Evolutionary conservation across 2,888 invertebrate species (phyloP), one percentile per base, ranked within the genome.

Genomic region (Hypsopygia costalis): DNA sequence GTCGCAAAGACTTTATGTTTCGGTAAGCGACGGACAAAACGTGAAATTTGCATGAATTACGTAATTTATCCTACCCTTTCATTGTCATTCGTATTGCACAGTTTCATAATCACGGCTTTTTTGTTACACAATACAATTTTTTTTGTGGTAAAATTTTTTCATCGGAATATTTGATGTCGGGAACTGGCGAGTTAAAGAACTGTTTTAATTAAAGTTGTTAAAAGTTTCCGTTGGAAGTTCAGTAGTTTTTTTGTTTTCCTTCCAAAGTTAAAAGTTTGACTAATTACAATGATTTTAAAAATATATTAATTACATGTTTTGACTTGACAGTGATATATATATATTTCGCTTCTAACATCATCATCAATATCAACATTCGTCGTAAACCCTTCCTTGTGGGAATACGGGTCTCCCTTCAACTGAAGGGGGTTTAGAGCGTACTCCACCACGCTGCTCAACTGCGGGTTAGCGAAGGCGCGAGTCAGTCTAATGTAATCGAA

Each of bases 41-140:
- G 61, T 52, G 40, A 59, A 72, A 74, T 77, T 78, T 75, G 63
- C 76, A 75, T 79, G 61, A 78, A 76, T 79, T 75, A 70, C 58
- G 64, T 69, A 75, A 77, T 79, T 79, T 69, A 67, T 65, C 45
- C 47, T 41, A 35, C 36, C 30, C 49, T 47, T 54, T 52, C 62
- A 62, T 68, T 71, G 65, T 63, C 60, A 64, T 69, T 51, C 40
- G 36, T 28, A 22, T 25, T 40, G 45, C 30, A 31, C 33, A 29
- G 31, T 41, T 45, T 40, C 27, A 25, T 30, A 38, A 37, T 32
- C 34, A 40, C 11, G 20, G 9, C 33, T 36, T 34, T 43, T 34
- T 21, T 39, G 27, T 36, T 21, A 41, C 27, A n/a, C 3, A 30
- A 11, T 30, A 6, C 2, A 30, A 3, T 2, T 30, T 30, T 11